Percentiles rank a stretch among this genome's conserved stretches.
These are phyloP conservation scores for Lasius fuliginosus DNA, from an alignment of 2,888 invertebrate species.

Conservation along the genomic window DNA sequence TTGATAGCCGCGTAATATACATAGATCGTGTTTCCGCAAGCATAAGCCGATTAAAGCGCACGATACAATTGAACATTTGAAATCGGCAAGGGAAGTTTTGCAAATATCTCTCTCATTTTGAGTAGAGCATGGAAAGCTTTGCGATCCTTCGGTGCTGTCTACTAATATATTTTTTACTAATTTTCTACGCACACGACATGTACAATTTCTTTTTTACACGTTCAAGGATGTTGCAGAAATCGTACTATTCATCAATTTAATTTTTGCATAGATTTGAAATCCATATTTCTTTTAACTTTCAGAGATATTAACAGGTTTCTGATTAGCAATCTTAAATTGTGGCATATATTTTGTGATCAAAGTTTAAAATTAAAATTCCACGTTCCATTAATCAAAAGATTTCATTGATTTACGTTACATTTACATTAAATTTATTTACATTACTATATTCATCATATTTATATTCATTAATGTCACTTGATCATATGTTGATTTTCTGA, in stretches of 20 bases:
- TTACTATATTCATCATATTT: not conserved
- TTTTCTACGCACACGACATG: not conserved
- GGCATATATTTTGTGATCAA: not conserved
- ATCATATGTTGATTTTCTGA: not conserved
- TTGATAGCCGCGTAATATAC: not conserved
- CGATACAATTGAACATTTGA: not conserved
- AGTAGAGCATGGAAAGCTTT: not conserved
- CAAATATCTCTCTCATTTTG: not conserved
- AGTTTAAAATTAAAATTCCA: not conserved
- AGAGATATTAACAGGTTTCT: not conserved
- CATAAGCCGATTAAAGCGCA: not conserved
- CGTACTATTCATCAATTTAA: not conserved
- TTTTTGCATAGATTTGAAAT: not conserved
- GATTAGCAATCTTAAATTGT: not conserved
- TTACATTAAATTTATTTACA: not conserved
- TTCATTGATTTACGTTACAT: not conserved
- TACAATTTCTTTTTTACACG: not conserved
- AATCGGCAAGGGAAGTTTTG: not conserved
- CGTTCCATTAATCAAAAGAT: constrained; percentile 9
- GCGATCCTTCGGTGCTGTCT: not conserved
- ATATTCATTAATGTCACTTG: not conserved
- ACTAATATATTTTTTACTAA: not conserved
- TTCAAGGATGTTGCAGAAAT: not conserved
- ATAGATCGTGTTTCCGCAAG: not conserved
- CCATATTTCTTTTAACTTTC: not conserved